A percentile compares a stretch with the other conserved stretches of the same genome.
Conservation (phyloP, 2,113 vertebrate species). For the Smithornis capensis region DNA sequence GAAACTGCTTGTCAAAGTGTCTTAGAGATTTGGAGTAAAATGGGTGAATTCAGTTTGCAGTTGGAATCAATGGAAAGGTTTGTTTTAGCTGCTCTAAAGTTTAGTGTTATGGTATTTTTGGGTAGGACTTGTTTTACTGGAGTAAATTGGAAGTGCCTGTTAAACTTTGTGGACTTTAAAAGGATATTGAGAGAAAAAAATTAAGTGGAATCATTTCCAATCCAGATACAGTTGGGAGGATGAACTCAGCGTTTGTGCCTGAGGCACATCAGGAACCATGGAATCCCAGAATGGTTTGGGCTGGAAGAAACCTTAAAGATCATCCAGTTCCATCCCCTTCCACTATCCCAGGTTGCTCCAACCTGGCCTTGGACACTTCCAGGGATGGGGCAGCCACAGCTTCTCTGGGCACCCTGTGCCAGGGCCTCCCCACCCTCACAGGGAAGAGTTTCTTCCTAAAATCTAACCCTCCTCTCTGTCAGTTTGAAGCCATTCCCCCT, state of each 20-base stretch:
- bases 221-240: neutral
- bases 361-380: neutral
- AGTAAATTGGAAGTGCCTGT: neutral
- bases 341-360: neutral
- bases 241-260: neutral
- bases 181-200: neutral
- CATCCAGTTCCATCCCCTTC: neutral
- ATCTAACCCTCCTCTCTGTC: neutral
- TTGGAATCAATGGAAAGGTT: neutral
- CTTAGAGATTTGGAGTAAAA: neutral
- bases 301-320: neutral
- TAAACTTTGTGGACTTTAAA: neutral
- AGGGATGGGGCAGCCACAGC: neutral
- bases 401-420: neutral
- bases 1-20: accelerated
- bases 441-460: neutral
- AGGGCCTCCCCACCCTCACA: neutral
- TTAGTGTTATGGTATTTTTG: neutral
- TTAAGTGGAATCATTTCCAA: neutral
- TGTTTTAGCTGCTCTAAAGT: neutral
- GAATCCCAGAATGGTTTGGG: neutral
- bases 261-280: neutral
- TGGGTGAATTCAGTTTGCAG: accelerated
- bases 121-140: neutral
- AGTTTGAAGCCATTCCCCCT: neutral